Evolutionary conservation across 2,888 invertebrate species (phyloP).

Genomic region (Thelaira solivaga): DNA sequence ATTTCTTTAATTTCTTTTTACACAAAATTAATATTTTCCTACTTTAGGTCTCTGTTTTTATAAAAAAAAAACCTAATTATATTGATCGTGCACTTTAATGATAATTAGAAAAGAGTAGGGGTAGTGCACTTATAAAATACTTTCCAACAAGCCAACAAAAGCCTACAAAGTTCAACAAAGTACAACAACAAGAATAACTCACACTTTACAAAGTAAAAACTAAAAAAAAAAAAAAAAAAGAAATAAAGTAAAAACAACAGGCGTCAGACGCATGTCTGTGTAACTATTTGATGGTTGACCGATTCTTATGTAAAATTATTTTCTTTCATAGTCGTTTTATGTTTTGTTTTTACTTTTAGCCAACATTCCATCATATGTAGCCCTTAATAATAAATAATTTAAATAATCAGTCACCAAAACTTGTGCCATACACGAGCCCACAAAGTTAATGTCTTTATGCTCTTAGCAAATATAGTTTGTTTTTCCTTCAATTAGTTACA

Average conservation of each 20-base stretch:
- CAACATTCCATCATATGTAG: constrained; percentile 51
- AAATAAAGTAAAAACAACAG: constrained; percentile 37
- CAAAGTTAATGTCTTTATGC: not conserved
- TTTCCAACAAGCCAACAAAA: constrained; percentile 30
- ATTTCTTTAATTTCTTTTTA: not conserved
- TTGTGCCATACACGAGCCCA: constrained; percentile 51
- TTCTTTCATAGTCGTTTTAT: not conserved
- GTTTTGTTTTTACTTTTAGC: too few species aligned
- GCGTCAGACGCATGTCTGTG: constrained; percentile 47
- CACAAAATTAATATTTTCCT: not conserved
- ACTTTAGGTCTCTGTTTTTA: not conserved
- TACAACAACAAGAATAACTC: not conserved
- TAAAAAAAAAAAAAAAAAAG: constrained; percentile 12
- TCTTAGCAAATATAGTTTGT: constrained; percentile 44
- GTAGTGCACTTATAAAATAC: constrained; percentile 31
- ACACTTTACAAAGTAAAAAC: constrained; percentile 32
- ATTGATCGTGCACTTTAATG: constrained; percentile 44
- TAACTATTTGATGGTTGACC: constrained; percentile 58
- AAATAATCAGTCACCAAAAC: constrained; percentile 51
- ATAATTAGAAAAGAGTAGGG: constrained; percentile 48
- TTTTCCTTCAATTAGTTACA: constrained; percentile 18
- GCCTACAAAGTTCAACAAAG: not conserved
- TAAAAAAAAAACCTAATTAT: not conserved
- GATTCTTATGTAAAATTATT: constrained; percentile 55
- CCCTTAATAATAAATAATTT: constrained; percentile 57